phyloP scores from a whole-genome alignment of 1,140 invertebrate genomes.

The Cataglyphis hispanica region DNA sequence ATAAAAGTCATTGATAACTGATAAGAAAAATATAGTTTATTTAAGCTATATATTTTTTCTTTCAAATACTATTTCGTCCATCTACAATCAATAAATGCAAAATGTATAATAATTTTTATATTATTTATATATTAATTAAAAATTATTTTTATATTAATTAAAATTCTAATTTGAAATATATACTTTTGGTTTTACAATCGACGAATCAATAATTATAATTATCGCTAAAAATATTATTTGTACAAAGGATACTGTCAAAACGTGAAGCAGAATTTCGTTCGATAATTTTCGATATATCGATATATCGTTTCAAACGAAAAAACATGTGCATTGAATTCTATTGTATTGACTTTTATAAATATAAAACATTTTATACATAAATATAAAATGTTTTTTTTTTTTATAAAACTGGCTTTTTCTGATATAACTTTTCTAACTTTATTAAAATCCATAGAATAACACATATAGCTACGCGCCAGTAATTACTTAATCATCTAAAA shows the following conservation, averaged over 20 bases:
- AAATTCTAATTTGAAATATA: no score
- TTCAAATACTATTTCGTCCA: no score
- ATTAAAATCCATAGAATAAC: not conserved
- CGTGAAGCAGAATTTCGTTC: not conserved
- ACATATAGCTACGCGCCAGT: not conserved
- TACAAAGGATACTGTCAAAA: not conserved
- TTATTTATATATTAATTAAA: no score
- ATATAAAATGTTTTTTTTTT: not conserved
- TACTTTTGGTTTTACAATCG: no score
- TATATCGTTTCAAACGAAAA: not conserved
- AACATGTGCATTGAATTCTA: not conserved
- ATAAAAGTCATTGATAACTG: no score
- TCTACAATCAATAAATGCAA: no score
- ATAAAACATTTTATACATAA: not conserved
- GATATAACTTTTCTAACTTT: not conserved
- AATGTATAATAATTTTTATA: no score
- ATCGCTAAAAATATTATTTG: not conserved
- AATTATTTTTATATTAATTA: no score
- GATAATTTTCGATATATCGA: not conserved
- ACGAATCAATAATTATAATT: no score
- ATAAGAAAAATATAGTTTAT: no score
- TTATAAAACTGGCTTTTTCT: not conserved
- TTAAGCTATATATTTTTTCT: no score
- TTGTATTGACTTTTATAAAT: not conserved
- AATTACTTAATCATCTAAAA: slow-evolving; percentile 19